Percentiles rank a stretch among this genome's conserved stretches.
Evolutionary conservation across 2,797 vertebrate species (phyloP).

Genomic region (Arremon brunneinucha): DNA sequence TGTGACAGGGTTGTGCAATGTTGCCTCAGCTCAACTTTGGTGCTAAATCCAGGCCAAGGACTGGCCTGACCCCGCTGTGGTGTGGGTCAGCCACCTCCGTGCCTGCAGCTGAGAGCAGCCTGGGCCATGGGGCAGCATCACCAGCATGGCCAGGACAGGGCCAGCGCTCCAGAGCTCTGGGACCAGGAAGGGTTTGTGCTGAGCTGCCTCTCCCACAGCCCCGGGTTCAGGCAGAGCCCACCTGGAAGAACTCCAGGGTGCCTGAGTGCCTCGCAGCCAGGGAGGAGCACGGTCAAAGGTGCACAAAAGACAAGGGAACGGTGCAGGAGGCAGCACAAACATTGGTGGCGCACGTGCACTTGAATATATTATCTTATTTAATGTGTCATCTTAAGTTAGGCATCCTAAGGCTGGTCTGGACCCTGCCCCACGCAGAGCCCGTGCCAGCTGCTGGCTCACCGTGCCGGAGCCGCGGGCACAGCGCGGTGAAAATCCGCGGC

Average conservation of each 20-base stretch:
- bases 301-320: fast-evolving
- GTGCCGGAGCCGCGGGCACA: background rate
- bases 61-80: background rate
- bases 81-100: background rate
- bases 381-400: background rate
- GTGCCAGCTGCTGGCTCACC: background rate
- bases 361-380: background rate
- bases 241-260: fast-evolving
- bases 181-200: background rate
- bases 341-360: fast-evolving
- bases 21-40: background rate
- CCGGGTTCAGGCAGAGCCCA: background rate
- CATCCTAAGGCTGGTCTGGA: background rate
- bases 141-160: background rate
- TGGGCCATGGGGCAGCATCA: background rate
- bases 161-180: background rate
- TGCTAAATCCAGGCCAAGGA: background rate
- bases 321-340: background rate
- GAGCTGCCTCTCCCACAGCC: fast-evolving
- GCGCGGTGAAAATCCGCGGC: fast-evolving
- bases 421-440: background rate
- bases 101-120: background rate
- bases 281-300: fast-evolving
- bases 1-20: background rate
- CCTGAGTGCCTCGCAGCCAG: fast-evolving